Base-by-base conservation (phyloP, 2,888 invertebrate species). In the Unio pictorum region DNA sequence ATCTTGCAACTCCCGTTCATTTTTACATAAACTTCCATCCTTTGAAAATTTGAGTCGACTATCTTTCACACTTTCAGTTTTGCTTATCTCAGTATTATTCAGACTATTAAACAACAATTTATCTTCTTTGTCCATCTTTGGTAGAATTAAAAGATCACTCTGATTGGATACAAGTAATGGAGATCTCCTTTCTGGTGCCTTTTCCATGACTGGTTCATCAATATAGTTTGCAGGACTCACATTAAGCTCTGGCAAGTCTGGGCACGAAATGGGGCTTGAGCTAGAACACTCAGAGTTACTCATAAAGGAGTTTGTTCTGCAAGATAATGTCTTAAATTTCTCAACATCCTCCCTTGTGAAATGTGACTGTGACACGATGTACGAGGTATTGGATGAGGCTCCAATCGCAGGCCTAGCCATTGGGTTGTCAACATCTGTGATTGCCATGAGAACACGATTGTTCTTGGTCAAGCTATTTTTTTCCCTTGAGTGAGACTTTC, bases 261-360 rank as follows among this genome's bases (percentile, higher is more conserved):
- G 85, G 59, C 81, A 81, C 0, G 86, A 86, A 7, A 82, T 66
- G 45, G 74, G 83, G 72, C 85, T 84, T 58, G 86, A 84, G n/a
- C 75, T 79, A 1, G 85, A 86, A 57, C 81, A 76, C 56, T 80
- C 80, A 1, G 84, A 84, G 26, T 64, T 61, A 15, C 74, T 59
- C 56, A 69, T 57, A 15, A 74, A 69, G 11, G 74, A 75, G 45
- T 55, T 55, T 59, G 26, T 68, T 54, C 58, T 61, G n/a, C 45
- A 45, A 2, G 63, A 72, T 59, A 78, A 61, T 18, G 70, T 72
- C 56, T 81, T 78, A 54, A 84, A 80, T 60, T 79, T 80, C 34
- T 84, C 83, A 8, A 84, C 80, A 69, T 86, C 84, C 34, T 73
- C 74, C 26, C 79, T 74, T 1, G 84, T 80, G 54, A 86, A 80